A percentile compares a stretch with the other conserved stretches of the same genome.
phyloP scores from a whole-genome alignment of 2,113 vertebrate species.

The Empidonax traillii region DNA sequence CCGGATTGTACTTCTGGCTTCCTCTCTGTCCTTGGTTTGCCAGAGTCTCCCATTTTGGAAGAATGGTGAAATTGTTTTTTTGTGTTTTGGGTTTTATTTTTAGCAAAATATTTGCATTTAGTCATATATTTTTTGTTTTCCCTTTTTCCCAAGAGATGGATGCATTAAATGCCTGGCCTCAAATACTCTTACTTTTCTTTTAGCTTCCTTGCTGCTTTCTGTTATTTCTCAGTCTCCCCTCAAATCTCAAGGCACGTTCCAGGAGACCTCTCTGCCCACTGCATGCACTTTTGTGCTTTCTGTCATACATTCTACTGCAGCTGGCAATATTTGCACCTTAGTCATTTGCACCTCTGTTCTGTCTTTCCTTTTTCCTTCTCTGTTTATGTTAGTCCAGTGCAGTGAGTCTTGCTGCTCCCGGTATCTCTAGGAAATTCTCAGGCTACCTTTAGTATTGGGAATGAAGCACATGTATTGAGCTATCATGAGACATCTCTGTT shows the following conservation, averaged over 20 bases:
- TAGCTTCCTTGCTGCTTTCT: not conserved
- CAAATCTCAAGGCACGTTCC: not conserved
- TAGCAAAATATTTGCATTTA: not conserved
- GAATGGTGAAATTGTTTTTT: not conserved
- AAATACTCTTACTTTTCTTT: not conserved
- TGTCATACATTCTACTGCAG: not conserved
- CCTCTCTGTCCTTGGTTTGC: not conserved
- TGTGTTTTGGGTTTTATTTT: not conserved
- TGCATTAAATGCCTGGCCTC: not conserved
- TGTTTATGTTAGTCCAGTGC: not conserved
- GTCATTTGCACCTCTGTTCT: not conserved
- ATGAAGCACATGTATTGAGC: not conserved
- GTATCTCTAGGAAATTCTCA: not conserved
- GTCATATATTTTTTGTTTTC: not conserved
- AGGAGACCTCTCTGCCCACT: not conserved
- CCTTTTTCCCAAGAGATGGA: not conserved
- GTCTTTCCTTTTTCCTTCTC: not conserved
- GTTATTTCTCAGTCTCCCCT: not conserved
- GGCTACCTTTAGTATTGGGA: not conserved
- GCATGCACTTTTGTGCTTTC: not conserved
- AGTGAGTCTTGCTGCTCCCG: not conserved
- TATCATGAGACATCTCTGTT: accelerated
- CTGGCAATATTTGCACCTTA: not conserved
- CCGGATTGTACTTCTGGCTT: not conserved
- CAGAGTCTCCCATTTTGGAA: not conserved